Conservation (phyloP, 2,797 vertebrate genomes). For the Eospalax fontanierii region DNA sequence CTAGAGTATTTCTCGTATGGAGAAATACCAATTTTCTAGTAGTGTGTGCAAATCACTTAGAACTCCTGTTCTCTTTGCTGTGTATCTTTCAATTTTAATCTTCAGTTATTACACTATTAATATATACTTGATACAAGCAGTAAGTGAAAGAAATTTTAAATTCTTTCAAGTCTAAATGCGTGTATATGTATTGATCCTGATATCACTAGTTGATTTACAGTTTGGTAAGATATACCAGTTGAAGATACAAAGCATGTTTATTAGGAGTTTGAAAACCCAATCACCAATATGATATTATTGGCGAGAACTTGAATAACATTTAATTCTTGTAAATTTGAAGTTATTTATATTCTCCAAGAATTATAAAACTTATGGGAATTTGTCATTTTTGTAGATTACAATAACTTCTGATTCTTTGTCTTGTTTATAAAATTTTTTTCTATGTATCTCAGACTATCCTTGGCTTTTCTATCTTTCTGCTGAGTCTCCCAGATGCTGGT, state of each 20-base stretch:
- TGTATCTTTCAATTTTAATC: not conserved
- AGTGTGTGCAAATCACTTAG: not conserved
- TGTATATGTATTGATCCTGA: not conserved
- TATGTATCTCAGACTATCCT: not conserved
- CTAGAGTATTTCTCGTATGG: no score
- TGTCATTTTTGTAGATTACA: not conserved
- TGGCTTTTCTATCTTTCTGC: not conserved
- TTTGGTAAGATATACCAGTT: not conserved
- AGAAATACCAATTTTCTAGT: not conserved
- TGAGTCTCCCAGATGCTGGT: not conserved
- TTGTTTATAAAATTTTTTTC: not conserved
- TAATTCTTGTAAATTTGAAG: not conserved
- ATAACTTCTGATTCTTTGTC: not conserved
- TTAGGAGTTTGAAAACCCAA: not conserved
- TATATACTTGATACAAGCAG: not conserved
- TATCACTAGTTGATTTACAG: not conserved
- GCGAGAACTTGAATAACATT: not conserved
- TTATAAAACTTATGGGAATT: not conserved
- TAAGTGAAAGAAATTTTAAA: not conserved
- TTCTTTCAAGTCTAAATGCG: not conserved
- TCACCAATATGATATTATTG: not conserved
- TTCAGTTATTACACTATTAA: not conserved
- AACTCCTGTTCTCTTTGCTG: not conserved
- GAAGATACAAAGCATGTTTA: not conserved
- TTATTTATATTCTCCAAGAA: not conserved